Conservation (phyloP, 1,140 invertebrate species). For the Bombus confusus region DNA sequence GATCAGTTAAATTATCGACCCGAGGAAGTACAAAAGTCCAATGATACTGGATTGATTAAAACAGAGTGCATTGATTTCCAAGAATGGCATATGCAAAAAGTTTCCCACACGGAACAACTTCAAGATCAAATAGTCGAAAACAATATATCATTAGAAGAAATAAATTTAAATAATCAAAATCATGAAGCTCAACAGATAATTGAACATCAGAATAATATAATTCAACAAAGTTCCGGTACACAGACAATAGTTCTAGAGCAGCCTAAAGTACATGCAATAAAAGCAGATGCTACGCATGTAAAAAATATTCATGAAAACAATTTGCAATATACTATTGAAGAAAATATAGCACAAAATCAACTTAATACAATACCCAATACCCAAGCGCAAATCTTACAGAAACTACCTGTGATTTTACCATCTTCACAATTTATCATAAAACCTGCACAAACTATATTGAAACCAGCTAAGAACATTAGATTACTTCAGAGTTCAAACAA, state of each 20-base stretch:
- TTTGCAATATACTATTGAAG: slow-evolving; percentile 46
- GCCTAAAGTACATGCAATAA: slow-evolving; percentile 39
- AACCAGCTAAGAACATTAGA: slow-evolving; percentile 71
- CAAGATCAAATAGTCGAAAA: slow-evolving; percentile 24
- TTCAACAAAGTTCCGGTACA: slow-evolving; percentile 33
- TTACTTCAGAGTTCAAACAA: slow-evolving; percentile 71
- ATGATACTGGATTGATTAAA: slow-evolving; percentile 16
- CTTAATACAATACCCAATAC: slow-evolving; percentile 37
- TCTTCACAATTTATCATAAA: slow-evolving; percentile 71
- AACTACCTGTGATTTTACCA: slow-evolving; percentile 57
- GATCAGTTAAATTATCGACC: slow-evolving; percentile 25
- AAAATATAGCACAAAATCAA: slow-evolving; percentile 44
- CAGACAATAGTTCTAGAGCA: slow-evolving; percentile 52
- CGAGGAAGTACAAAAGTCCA: slow-evolving; percentile 29
- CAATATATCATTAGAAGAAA: slow-evolving; percentile 22
- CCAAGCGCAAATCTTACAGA: slow-evolving; percentile 60
- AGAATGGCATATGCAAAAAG: slow-evolving; percentile 50
- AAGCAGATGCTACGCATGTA: background rate
- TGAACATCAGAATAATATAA: slow-evolving; percentile 44
- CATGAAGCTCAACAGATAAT: slow-evolving; percentile 38
- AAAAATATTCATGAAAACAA: slow-evolving; percentile 41
- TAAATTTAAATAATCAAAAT: slow-evolving; percentile 39
- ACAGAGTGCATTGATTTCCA: slow-evolving; percentile 49
- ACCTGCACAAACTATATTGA: slow-evolving; percentile 70
- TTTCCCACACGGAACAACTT: slow-evolving; percentile 1